Base-by-base conservation (phyloP, 2,797 vertebrate genomes). In the Chelidonichthys spinosus region DNA sequence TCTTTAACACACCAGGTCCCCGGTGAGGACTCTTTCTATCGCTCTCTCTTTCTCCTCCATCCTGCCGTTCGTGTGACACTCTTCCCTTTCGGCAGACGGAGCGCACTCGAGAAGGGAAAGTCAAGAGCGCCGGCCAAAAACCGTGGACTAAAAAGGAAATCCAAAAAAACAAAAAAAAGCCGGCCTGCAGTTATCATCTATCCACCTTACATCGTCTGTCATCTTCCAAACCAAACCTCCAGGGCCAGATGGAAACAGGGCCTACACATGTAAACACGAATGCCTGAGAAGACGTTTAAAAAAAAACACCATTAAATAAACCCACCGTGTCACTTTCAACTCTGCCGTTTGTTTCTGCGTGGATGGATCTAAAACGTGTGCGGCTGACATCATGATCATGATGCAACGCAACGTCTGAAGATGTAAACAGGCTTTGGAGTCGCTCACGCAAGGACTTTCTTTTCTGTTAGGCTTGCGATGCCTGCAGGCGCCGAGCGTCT, bases 341-440 rank as follows among this genome's bases (percentile, higher is more conserved):
- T 46, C 6, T 49, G 11, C 32, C 4, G 2, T 46, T 76, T 50
- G 18, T 43, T 63, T 43, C 59, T 56, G 70, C 58, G 66, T 84
- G 74, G 69, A 63, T 78, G 76, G 77, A 88, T 81, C 36, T 54
- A 8, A 82, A 76, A 80, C 67, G 85, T 64, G 73, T 46, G 80
- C 6, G 84, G 63, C 85, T 84, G 79, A 84, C 72, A 56, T 82
- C 44, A 68, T 63, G 74, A 87, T 87, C 79, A 80, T 91, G 91
- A 92, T 90, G 90, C 88, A 93, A 92, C 50, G 59, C 76, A 17
- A 56, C 70, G 42, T 78, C 74, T 74, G 74, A 74, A 88, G 82
- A 87, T 85, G 90, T 72, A 89, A 91, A 86, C 82, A 60, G 77
- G 88, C 54, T 82, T 85, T 61, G 13, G 54, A 77, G 72, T 81